Conservation (phyloP, 92 coral and sea anemone genomes). For the Meandrina meandrites region DNA sequence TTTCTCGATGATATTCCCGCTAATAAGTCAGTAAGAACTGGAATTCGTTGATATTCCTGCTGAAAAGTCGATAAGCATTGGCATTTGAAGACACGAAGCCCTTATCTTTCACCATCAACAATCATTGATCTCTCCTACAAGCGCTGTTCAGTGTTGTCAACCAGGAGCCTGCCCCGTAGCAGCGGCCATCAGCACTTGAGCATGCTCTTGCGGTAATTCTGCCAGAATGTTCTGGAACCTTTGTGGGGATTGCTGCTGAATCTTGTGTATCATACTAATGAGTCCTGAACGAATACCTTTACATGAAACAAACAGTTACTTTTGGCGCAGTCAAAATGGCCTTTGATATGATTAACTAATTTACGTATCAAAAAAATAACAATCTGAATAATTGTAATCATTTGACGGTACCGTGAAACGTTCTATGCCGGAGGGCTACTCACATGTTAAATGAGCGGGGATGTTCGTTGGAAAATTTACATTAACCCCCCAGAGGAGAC, state of each 20-base stretch:
- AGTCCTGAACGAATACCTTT: slow-evolving; percentile 86
- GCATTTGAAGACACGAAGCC: neutral
- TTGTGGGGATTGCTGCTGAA: slow-evolving; percentile 88
- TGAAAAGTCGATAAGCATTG: neutral
- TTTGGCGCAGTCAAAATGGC: neutral
- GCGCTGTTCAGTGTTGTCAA: neutral
- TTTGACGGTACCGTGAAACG: too few relatives aligned
- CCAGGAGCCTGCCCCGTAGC: slow-evolving; percentile 40
- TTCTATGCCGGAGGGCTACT: too few relatives aligned
- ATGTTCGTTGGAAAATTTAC: too few relatives aligned
- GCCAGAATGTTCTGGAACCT: slow-evolving; percentile 82
- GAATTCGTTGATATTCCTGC: neutral
- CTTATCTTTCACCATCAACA: neutral
- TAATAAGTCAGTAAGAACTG: neutral
- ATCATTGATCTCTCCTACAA: neutral
- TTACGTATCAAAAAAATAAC: too few relatives aligned
- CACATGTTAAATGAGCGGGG: too few relatives aligned
- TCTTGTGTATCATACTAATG: slow-evolving; percentile 76
- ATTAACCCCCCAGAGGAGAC: too few relatives aligned
- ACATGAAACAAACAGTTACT: neutral
- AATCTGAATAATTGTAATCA: too few relatives aligned
- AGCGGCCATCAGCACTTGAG: slow-evolving; percentile 77
- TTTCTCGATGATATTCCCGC: neutral
- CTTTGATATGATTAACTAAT: too few relatives aligned
- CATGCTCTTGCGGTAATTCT: slow-evolving; percentile 83